These are phyloP conservation scores for Hydrotaea cyrtoneurina DNA, from an alignment of 2,888 invertebrate species.

Conservation along the genomic window DNA sequence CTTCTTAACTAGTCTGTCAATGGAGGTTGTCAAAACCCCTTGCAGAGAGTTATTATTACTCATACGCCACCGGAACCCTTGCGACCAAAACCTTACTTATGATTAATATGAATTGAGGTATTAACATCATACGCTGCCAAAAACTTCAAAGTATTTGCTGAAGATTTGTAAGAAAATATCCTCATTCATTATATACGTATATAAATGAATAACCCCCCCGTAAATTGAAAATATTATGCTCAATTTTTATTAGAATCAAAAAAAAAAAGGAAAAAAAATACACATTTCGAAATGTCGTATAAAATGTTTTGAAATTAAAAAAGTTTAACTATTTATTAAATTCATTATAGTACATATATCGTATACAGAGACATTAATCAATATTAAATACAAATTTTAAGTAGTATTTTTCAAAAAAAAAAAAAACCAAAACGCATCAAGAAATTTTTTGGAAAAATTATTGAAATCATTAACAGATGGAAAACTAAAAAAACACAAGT, in stretches of 20 bases:
- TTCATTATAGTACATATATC: neutral
- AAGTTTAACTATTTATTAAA: too few species aligned
- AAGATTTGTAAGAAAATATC: neutral
- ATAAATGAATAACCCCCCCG: too few species aligned
- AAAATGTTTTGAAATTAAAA: neutral
- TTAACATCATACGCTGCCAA: too few species aligned
- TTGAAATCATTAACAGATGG: slow-evolving; percentile 35
- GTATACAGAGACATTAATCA: slow-evolving; percentile 12
- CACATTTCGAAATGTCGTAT: neutral
- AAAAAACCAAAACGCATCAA: slow-evolving; percentile 4
- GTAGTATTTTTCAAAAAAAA: slow-evolving; percentile 51
- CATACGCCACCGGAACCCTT: too few species aligned
- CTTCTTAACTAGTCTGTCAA: too few species aligned
- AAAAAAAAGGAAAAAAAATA: neutral
- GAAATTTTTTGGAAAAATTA: slow-evolving; percentile 36
- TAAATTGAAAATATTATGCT: neutral
- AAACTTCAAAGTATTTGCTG: slow-evolving; percentile 6
- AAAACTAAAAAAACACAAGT: slow-evolving; percentile 24
- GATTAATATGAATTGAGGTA: too few species aligned
- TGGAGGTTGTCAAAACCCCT: too few species aligned
- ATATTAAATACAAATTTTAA: slow-evolving; percentile 62
- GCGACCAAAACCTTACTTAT: too few species aligned
- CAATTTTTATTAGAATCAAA: neutral
- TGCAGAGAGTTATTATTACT: too few species aligned
- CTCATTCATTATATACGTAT: too few species aligned